phyloP scores from a whole-genome alignment of 1,140 invertebrate genomes.

The Ips nitidus region DNA sequence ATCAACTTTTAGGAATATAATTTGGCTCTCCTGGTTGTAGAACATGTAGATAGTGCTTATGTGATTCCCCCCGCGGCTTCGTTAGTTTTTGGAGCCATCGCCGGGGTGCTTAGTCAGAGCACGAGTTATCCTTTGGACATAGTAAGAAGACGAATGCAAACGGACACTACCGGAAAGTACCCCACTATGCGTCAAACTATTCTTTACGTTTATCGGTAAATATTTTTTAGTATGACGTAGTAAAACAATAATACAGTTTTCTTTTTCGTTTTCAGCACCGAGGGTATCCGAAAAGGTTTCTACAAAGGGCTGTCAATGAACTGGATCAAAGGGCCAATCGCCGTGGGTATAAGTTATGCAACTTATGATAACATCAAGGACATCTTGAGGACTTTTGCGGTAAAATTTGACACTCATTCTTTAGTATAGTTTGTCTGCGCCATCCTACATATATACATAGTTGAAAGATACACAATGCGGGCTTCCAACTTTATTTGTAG shows the following conservation, averaged over 20 bases:
- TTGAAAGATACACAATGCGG: no score
- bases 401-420: conserved; percentile 34
- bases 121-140: conserved; percentile 95
- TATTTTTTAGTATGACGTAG: neutral
- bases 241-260: neutral
- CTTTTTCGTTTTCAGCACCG: conserved; percentile 61
- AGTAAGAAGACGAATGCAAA: conserved; percentile 84
- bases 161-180: conserved; percentile 63
- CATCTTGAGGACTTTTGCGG: conserved; percentile 52
- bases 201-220: conserved; percentile 63
- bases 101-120: conserved; percentile 92
- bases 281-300: conserved; percentile 86
- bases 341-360: conserved; percentile 97
- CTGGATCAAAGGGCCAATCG: conserved; percentile 98
- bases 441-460: no score
- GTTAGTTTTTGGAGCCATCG: conserved; percentile 84
- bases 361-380: conserved; percentile 86
- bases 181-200: conserved; percentile 65
- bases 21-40: conserved; percentile 36
- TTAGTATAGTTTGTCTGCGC: conserved; percentile 5
- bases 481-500: no score
- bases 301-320: conserved; percentile 99
- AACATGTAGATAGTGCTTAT: conserved; percentile 41
- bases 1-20: no score
- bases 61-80: conserved; percentile 63